Conservation (phyloP, 1,140 invertebrate genomes). For the Euwallacea fornicatus region DNA sequence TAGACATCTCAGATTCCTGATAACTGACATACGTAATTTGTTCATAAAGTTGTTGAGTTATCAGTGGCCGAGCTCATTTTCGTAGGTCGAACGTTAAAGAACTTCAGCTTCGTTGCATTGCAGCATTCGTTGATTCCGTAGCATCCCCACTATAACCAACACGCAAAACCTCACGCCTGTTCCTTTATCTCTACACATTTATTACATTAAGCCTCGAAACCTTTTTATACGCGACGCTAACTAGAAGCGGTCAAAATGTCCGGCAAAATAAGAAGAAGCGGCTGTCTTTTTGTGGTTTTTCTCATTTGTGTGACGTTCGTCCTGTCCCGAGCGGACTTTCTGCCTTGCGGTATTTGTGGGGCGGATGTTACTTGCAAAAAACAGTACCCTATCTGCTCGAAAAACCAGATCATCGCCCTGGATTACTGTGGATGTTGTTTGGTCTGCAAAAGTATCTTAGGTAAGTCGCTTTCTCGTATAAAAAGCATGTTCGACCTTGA, state of each 20-base stretch:
- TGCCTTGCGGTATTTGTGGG: conserved; percentile 24
- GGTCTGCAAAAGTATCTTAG: conserved; percentile 27
- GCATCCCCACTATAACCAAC: too few species aligned
- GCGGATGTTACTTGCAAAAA: conserved; percentile 24
- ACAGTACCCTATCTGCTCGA: conserved; percentile 19
- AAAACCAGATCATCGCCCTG: conserved; percentile 15
- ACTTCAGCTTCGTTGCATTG: too few species aligned
- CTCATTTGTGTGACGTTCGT: neutral
- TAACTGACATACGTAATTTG: conserved; percentile 13
- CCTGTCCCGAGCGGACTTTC: neutral
- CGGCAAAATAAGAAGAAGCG: neutral
- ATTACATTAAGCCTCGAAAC: neutral
- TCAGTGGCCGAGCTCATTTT: conserved; percentile 5
- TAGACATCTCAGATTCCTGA: neutral
- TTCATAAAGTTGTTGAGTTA: conserved; percentile 10
- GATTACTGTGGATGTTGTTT: conserved; percentile 33
- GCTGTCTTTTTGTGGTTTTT: conserved; percentile 12
- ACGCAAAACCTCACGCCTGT: too few species aligned
- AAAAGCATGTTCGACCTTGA: neutral
- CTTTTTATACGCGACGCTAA: neutral
- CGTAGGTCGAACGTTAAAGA: conserved; percentile 2
- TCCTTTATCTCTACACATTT: too few species aligned
- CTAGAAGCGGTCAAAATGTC: conserved; percentile 6
- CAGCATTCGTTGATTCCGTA: too few species aligned
- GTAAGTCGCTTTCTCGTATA: conserved; percentile 16